Percentiles rank a stretch among this genome's conserved stretches.
These are phyloP conservation scores for Lepus europaeus DNA, from an alignment of 2,113 vertebrate genomes.

Conservation along the genomic window DNA sequence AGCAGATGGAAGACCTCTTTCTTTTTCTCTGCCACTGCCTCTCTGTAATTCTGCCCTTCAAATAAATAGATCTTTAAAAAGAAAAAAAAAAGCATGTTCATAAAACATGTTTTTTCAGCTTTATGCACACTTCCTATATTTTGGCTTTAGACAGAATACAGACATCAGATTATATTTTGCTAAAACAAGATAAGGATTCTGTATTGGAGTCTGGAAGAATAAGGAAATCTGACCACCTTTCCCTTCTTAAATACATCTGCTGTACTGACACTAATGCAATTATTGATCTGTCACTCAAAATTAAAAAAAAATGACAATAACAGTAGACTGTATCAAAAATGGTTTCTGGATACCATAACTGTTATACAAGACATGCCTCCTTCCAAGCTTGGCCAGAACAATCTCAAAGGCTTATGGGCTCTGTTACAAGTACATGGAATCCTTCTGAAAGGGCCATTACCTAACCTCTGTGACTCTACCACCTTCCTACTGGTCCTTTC, in stretches of 20 bases:
- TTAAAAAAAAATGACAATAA: neutral
- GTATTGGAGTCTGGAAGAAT: neutral
- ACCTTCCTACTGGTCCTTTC: neutral
- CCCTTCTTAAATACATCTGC: neutral
- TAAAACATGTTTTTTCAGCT: conserved; percentile 1
- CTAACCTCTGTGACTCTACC: neutral
- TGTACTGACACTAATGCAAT: neutral
- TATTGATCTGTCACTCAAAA: conserved; percentile 13
- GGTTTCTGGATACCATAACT: neutral
- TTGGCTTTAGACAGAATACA: neutral
- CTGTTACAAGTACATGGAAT: neutral
- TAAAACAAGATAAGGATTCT: conserved; percentile 49
- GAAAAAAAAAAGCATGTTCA: neutral
- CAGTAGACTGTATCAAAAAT: conserved; percentile 6
- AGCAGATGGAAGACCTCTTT: too few species aligned
- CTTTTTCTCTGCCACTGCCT: too few species aligned
- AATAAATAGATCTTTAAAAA: too few species aligned
- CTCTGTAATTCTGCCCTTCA: too few species aligned
- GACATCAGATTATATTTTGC: conserved; percentile 18
- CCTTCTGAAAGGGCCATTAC: conserved; percentile 49
- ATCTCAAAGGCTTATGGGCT: neutral
- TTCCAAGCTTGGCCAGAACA: neutral
- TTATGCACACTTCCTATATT: conserved; percentile 53
- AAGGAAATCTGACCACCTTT: conserved; percentile 28
- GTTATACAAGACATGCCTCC: neutral